Base-by-base conservation (phyloP, 2,113 vertebrate genomes). In the Pavo muticus region DNA sequence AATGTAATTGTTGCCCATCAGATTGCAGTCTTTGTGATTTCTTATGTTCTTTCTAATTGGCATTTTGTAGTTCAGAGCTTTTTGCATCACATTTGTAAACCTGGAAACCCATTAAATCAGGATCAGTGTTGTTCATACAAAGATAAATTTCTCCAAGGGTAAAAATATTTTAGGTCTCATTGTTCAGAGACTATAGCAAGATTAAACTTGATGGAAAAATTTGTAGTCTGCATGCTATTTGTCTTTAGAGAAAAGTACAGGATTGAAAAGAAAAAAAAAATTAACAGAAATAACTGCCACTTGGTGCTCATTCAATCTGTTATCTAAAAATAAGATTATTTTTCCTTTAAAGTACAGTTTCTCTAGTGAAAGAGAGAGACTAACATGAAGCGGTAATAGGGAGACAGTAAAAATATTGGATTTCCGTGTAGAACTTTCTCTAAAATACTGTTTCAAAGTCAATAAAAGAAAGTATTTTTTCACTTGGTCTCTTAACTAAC, bases 301-400 rank as follows among this genome's bases (percentile, higher is more conserved):
- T 69, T 12, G 3, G 17, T 92, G 77, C 17, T 93, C 56, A 79
- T 93, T 37, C 76, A 85, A 65, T 82, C 67, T 83, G 71, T 93
- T 77, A 92, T 91, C 75, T 94, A 72, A 94, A 90, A 89, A 32
- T 84, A 27, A 12, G 23, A 10, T 45, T 45, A 8, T 63, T 95
- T 78, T 87, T 96, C n/a, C 86, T 97, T 95, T 97, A 19, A 83
- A 93, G 74, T 77, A 81, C 80, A 52, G 35, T 56, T 21, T 96
- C 54, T 54, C 27, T 76, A 60, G 42, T 48, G 6, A 67, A 64
- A 63, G 32, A 73, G 29, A 69, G 29, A 77, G n/a, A 91, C 78
- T 90, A 37, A 75, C 88, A 84, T 9, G 29, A 64, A 84, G 92
- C 19, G 30, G 19, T 88, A 93, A 89, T 68, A 95, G 61, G 40